Evolutionary conservation across 2,113 vertebrate genomes (phyloP).

Genomic region (Mormyrus lacerda): DNA sequence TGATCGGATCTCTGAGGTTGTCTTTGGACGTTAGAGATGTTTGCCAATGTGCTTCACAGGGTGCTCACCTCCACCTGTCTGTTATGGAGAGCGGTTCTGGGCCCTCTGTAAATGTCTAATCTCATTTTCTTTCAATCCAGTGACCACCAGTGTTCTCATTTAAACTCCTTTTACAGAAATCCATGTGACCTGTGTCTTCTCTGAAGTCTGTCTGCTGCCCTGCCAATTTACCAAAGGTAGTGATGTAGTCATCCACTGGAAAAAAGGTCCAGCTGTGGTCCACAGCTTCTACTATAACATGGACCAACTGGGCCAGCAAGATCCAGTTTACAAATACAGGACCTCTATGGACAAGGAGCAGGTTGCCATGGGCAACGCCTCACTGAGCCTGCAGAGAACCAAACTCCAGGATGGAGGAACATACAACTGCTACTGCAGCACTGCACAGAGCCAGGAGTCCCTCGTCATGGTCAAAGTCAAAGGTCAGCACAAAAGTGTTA

Average conservation of each 20-base stretch:
- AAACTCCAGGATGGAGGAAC: constrained; percentile 57
- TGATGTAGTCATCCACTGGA: constrained; percentile 71
- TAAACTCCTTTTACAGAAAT: constrained; percentile 36
- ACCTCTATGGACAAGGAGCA: constrained; percentile 61
- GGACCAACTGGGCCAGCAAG: constrained; percentile 60
- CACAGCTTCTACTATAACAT: constrained; percentile 66
- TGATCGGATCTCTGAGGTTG: not conserved
- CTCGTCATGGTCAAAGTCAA: constrained; percentile 50
- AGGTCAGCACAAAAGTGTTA: constrained; percentile 52
- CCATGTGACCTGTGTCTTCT: constrained; percentile 57
- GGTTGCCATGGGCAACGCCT: constrained; percentile 64
- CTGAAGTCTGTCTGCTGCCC: constrained; percentile 37
- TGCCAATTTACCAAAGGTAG: not conserved
- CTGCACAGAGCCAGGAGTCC: constrained; percentile 48
- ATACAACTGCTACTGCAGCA: constrained; percentile 72
- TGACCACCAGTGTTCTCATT: not conserved
- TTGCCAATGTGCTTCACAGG: not conserved
- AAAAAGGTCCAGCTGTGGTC: constrained; percentile 48
- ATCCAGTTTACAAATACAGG: constrained; percentile 57
- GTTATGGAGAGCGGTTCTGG: not conserved
- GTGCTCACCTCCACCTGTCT: not conserved
- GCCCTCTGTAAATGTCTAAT: not conserved
- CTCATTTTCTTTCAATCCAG: not conserved
- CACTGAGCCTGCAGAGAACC: constrained; percentile 62
- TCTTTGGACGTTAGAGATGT: not conserved